Conservation (phyloP, 2,797 vertebrate species). For the Tapirus indicus region DNA sequence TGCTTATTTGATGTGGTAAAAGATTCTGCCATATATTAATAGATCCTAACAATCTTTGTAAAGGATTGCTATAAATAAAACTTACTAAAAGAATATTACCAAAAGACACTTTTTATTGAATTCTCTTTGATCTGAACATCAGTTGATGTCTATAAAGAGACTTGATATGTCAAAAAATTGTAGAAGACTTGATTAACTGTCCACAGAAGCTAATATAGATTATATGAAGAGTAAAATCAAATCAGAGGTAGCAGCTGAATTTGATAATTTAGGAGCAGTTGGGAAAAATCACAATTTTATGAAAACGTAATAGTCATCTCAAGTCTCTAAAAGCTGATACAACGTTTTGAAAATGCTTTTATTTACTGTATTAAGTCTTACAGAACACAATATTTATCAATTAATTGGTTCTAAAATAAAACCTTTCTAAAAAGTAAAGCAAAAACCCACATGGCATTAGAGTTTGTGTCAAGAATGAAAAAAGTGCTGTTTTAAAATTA, state of each 20-base stretch:
- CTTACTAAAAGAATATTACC: conserved; percentile 7
- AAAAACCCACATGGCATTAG: not conserved
- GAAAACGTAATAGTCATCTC: not conserved
- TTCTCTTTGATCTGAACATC: conserved; percentile 52
- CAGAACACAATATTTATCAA: not conserved
- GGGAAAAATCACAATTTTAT: conserved; percentile 18
- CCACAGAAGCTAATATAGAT: not conserved
- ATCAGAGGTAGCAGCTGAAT: conserved; percentile 4
- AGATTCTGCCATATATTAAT: not conserved
- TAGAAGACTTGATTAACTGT: not conserved
- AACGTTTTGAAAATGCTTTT: not conserved
- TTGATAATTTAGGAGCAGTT: conserved; percentile 39
- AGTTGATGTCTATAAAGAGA: not conserved
- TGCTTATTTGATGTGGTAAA: conserved; percentile 1
- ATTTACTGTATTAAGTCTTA: not conserved
- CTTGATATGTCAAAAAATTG: not conserved
- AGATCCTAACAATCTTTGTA: conserved; percentile 30
- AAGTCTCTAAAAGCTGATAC: not conserved
- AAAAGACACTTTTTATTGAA: conserved; percentile 43
- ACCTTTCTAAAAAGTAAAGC: conserved; percentile 23
- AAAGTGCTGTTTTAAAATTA: not conserved
- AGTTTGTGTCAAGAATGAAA: not conserved
- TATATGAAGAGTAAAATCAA: not conserved
- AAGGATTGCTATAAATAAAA: conserved; percentile 54
- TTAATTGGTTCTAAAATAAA: conserved; percentile 11